Conservation (phyloP, 2,797 vertebrate species). For the Smutsia gigantea region DNA sequence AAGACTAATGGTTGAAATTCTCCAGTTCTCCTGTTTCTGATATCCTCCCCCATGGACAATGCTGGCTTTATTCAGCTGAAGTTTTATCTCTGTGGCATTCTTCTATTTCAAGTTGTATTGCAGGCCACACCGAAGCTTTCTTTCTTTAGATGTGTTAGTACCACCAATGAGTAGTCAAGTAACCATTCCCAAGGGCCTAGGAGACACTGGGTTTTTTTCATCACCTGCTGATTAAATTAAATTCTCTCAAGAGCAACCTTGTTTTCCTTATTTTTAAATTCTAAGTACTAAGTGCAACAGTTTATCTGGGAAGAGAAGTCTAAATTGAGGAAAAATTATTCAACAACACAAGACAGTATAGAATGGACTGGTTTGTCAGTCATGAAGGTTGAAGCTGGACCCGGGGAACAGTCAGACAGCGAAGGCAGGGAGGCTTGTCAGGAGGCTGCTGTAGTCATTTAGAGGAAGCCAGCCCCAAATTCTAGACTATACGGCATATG, state of each 20-base stretch:
- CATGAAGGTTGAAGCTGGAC: not conserved
- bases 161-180: slow-evolving; percentile 49
- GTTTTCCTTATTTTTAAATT: slow-evolving; percentile 43
- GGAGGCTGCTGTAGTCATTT: not conserved
- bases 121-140: not conserved
- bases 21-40: not conserved
- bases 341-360: not conserved
- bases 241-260: slow-evolving; percentile 22
- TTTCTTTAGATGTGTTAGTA: slow-evolving; percentile 35
- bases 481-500: not conserved
- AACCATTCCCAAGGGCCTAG: not conserved
- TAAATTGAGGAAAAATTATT: slow-evolving; percentile 32
- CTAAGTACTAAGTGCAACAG: not conserved
- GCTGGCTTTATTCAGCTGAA: not conserved
- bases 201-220: slow-evolving; percentile 43
- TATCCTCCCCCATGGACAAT: not conserved
- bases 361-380: not conserved
- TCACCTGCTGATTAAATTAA: slow-evolving; percentile 60
- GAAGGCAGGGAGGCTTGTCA: not conserved
- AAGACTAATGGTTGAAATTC: not conserved
- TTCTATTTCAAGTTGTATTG: not conserved
- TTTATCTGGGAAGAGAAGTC: slow-evolving; percentile 16
- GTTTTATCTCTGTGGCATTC: slow-evolving; percentile 8
- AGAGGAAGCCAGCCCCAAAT: not conserved
- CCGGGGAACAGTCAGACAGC: not conserved